Evolutionary conservation across 2,797 vertebrate species (phyloP).

Genomic region (Ispidina picta): DNA sequence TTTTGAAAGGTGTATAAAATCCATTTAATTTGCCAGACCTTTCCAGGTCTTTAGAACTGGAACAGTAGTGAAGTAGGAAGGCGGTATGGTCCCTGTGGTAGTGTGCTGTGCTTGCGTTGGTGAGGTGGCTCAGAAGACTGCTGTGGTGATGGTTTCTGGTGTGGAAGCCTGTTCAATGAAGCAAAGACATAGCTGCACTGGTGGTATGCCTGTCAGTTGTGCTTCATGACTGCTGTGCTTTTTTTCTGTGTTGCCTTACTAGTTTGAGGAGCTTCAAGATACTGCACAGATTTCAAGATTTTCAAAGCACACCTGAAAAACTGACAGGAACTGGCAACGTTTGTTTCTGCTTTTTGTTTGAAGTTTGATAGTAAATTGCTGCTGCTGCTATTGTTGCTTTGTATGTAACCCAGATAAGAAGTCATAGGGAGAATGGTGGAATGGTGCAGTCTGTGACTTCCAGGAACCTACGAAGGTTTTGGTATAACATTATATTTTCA

Average conservation of each 20-base stretch:
- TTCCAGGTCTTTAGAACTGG: neutral
- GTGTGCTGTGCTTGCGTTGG: accelerated
- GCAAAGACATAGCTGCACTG: neutral
- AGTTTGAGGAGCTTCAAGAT: neutral
- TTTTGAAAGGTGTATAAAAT: neutral
- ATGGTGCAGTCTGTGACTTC: neutral
- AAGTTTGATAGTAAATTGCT: neutral
- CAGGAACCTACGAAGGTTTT: neutral
- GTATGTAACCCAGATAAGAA: neutral
- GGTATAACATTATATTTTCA: neutral
- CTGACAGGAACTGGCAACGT: neutral
- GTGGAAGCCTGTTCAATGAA: neutral
- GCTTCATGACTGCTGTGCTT: neutral
- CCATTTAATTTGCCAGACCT: neutral
- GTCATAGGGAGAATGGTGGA: neutral
- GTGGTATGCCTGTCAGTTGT: neutral
- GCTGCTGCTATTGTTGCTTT: neutral
- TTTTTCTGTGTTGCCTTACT: neutral
- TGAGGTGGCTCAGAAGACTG: neutral
- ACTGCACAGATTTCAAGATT: neutral
- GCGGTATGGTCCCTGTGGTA: neutral
- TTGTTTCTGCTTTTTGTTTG: neutral
- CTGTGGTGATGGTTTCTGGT: neutral
- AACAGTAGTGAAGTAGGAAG: neutral
- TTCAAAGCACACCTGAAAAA: neutral